phyloP scores from a whole-genome alignment of 2,113 vertebrate genomes.

The Myotis davidii region DNA sequence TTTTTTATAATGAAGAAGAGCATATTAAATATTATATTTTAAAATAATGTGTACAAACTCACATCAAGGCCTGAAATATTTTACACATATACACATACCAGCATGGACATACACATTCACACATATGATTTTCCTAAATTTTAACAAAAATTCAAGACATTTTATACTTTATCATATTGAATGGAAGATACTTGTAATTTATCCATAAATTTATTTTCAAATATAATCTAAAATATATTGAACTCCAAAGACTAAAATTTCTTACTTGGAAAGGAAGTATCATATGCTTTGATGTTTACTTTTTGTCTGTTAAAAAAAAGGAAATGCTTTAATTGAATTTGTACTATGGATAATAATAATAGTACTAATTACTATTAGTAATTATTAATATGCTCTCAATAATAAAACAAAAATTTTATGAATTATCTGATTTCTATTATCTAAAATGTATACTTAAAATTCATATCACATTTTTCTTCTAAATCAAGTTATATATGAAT shows the following conservation, averaged over 20 bases:
- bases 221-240: not conserved
- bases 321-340: conserved; percentile 26
- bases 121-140: not conserved
- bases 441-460: not conserved
- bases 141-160: not conserved
- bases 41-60: not conserved
- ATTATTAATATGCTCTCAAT: not conserved
- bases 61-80: not conserved
- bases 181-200: not conserved
- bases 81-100: not conserved
- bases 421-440: not conserved
- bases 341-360: not conserved
- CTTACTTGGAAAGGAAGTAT: conserved; percentile 53
- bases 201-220: not conserved
- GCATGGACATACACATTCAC: not conserved
- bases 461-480: not conserved
- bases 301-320: conserved; percentile 55
- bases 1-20: not conserved
- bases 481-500: not conserved
- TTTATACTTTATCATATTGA: not conserved
- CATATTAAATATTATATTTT: not conserved
- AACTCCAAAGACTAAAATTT: conserved; percentile 19
- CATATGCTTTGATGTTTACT: conserved; percentile 39
- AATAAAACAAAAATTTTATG: not conserved
- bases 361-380: not conserved